Conservation (phyloP, 2,113 vertebrate genomes). For the Xyrauchen texanus region DNA sequence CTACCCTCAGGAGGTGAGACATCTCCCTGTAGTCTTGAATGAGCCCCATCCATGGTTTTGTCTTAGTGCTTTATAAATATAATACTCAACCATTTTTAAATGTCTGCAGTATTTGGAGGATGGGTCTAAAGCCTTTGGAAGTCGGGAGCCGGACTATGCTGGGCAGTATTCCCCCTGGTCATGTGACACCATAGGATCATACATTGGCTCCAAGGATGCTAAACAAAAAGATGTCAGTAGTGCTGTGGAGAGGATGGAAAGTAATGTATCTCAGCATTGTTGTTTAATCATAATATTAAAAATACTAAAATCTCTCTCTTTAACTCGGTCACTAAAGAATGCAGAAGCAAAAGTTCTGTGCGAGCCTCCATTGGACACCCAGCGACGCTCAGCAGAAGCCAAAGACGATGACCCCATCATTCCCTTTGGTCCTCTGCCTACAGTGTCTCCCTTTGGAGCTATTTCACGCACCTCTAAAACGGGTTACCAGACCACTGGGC, state of each 20-base stretch:
- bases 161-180: constrained; percentile 99
- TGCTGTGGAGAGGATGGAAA: constrained; percentile 90
- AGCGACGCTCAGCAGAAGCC: constrained; percentile 85
- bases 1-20: constrained; percentile 81
- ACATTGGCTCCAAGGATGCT: constrained; percentile 95
- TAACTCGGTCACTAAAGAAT: constrained; percentile 72
- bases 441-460: constrained; percentile 94
- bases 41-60: background rate
- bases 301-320: background rate
- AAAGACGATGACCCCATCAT: constrained; percentile 96
- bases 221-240: constrained; percentile 94
- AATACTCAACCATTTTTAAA: constrained; percentile 30
- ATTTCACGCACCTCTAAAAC: constrained; percentile 95
- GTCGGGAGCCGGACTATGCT: constrained; percentile 89
- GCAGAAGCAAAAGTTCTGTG: constrained; percentile 87
- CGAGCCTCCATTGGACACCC: constrained; percentile 86
- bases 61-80: background rate
- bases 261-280: constrained; percentile 42
- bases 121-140: constrained; percentile 83
- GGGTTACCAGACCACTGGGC: constrained; percentile 88
- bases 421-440: constrained; percentile 93
- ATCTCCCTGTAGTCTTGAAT: background rate
- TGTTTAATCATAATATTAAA: background rate
- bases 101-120: constrained; percentile 87
- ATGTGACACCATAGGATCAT: constrained; percentile 97